Percentiles rank a stretch among this genome's conserved stretches.
These are phyloP conservation scores for Eremophila alpestris DNA, from an alignment of 2,797 vertebrate genomes.

Conservation along the genomic window DNA sequence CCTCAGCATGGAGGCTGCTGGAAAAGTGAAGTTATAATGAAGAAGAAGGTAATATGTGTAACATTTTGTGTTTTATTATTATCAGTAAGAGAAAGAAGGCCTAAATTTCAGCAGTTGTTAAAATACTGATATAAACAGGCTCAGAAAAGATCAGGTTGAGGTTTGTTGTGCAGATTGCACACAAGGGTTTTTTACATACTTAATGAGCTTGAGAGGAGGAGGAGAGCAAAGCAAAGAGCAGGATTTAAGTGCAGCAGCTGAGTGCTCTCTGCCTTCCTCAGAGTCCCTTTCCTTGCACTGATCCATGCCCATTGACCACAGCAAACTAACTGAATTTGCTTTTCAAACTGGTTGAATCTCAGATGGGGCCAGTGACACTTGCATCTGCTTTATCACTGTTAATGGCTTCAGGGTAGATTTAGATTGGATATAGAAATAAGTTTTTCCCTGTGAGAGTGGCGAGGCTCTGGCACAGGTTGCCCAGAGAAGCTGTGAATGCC, in stretches of 20 bases:
- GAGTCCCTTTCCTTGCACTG: neutral
- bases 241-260: neutral
- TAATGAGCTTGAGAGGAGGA: neutral
- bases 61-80: neutral
- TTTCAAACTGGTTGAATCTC: neutral
- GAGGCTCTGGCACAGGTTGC: neutral
- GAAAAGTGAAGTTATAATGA: neutral
- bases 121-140: neutral
- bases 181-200: accelerated
- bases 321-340: neutral
- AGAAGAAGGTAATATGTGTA: neutral
- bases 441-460: neutral
- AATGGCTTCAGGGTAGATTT: neutral
- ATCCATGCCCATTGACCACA: accelerated
- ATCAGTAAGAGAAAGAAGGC: neutral
- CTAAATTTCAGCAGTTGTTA: neutral
- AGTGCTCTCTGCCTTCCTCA: neutral
- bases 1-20: neutral
- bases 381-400: neutral
- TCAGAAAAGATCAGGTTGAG: neutral
- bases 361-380: neutral
- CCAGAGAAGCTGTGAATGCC: neutral
- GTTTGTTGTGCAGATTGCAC: neutral
- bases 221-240: neutral
- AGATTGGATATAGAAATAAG: neutral